Percentiles rank a stretch among this genome's conserved stretches.
phyloP scores from a whole-genome alignment of 2,888 invertebrate genomes.

The Seladonia tumulorum region DNA sequence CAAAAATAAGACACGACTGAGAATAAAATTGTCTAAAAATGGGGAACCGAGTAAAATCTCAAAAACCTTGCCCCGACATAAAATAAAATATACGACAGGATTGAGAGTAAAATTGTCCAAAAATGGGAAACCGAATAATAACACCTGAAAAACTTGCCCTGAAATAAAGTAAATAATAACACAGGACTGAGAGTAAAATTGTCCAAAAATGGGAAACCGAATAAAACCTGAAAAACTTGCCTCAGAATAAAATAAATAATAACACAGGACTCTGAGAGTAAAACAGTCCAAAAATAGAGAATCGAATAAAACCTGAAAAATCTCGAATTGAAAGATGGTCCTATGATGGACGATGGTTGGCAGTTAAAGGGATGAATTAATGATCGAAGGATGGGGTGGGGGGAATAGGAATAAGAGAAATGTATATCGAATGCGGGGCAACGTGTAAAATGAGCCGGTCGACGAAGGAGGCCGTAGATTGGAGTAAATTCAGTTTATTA shows the following conservation, averaged over 20 bases:
- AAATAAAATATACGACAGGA: neutral
- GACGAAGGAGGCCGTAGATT: slow-evolving; percentile 58
- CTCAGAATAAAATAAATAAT: neutral
- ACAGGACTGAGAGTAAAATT: too few relatives aligned
- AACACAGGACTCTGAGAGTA: too few relatives aligned
- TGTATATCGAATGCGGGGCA: neutral
- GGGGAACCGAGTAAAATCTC: neutral
- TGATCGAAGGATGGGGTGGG: neutral
- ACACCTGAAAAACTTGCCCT: neutral
- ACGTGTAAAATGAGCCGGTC: slow-evolving; percentile 22
- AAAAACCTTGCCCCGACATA: neutral
- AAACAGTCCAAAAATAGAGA: neutral
- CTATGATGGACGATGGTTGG: neutral
- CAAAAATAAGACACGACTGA: too few relatives aligned
- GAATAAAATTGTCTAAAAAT: too few relatives aligned
- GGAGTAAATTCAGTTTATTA: slow-evolving; percentile 77
- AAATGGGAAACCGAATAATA: too few relatives aligned
- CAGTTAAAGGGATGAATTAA: neutral
- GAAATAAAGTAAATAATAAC: neutral
- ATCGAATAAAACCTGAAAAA: neutral
- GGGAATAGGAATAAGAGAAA: neutral
- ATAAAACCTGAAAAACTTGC: neutral
- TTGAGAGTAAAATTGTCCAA: too few relatives aligned
- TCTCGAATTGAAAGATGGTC: neutral
- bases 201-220: too few relatives aligned